These are phyloP conservation scores for Nilaparvata lugens DNA, from an alignment of 1,140 invertebrate species.

Conservation along the genomic window DNA sequence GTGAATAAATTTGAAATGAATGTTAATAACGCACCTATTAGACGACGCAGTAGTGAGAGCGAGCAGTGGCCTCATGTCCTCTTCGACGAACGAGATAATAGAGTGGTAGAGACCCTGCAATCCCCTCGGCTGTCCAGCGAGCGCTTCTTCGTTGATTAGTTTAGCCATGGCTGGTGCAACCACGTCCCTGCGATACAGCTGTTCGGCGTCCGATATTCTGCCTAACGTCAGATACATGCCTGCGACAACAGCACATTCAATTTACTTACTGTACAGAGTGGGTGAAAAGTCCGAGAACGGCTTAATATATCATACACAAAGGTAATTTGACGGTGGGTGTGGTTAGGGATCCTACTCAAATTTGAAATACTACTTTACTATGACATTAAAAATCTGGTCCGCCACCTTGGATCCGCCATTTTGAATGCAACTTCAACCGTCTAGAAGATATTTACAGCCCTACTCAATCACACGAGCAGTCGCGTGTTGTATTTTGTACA, in stretches of 20 bases:
- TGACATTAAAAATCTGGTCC: no score
- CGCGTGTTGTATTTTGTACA: no score
- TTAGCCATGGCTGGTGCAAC: constrained; percentile 60
- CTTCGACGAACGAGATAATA: constrained; percentile 59
- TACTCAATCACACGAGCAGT: no score
- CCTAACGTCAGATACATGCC: constrained; percentile 20
- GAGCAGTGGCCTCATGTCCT: constrained; percentile 23
- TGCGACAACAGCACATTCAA: background rate
- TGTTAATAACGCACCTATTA: constrained; percentile 23
- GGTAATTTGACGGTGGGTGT: no score
- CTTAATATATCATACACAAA: no score
- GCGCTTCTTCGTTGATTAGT: constrained; percentile 62
- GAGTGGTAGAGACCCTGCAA: constrained; percentile 64
- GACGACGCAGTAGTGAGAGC: background rate
- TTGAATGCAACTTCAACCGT: no score
- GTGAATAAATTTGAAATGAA: background rate
- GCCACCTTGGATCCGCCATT: no score
- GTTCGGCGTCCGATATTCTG: constrained; percentile 17
- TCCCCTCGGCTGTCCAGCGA: constrained; percentile 60
- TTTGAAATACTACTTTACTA: no score
- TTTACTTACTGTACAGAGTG: no score
- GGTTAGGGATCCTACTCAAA: no score
- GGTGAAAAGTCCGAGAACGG: no score
- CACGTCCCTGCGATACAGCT: constrained; percentile 45
- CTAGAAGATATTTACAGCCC: no score